phyloP scores from a whole-genome alignment of 2,797 vertebrate species.

The Rhabdophis nuchalis region DNA sequence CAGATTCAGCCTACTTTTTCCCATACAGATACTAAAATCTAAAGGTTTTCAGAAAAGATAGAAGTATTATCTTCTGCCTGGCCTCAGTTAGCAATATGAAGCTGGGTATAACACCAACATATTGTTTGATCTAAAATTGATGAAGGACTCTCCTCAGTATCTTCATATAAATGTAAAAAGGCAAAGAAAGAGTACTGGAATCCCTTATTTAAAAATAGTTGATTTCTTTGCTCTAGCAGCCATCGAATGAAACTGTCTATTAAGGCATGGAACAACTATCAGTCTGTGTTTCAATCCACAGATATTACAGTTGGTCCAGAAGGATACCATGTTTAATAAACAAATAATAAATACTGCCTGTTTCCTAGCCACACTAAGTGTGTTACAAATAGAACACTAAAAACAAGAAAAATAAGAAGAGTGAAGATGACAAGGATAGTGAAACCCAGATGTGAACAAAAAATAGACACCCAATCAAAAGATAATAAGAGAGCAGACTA shows the following conservation, averaged over 20 bases:
- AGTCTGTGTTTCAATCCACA: background rate
- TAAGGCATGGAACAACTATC: background rate
- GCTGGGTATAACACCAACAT: background rate
- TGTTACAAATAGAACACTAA: background rate
- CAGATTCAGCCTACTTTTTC: background rate
- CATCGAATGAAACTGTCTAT: background rate
- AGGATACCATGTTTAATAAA: background rate
- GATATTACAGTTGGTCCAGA: background rate
- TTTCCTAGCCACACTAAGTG: background rate
- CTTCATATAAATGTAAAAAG: background rate
- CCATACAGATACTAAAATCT: background rate
- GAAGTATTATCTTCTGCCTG: background rate
- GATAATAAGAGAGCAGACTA: background rate
- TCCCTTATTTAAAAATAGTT: background rate
- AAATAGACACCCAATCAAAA: background rate
- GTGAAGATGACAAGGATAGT: background rate
- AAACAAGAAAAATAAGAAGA: background rate
- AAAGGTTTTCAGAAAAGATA: background rate
- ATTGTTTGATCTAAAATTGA: background rate
- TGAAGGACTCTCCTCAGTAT: background rate
- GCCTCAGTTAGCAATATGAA: background rate
- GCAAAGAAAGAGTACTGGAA: background rate
- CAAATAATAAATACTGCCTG: background rate
- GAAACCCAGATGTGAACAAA: background rate
- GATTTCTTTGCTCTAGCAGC: background rate